phyloP scores from a whole-genome alignment of 1,140 invertebrate species.

The Panagrolaimus sp. region DNA sequence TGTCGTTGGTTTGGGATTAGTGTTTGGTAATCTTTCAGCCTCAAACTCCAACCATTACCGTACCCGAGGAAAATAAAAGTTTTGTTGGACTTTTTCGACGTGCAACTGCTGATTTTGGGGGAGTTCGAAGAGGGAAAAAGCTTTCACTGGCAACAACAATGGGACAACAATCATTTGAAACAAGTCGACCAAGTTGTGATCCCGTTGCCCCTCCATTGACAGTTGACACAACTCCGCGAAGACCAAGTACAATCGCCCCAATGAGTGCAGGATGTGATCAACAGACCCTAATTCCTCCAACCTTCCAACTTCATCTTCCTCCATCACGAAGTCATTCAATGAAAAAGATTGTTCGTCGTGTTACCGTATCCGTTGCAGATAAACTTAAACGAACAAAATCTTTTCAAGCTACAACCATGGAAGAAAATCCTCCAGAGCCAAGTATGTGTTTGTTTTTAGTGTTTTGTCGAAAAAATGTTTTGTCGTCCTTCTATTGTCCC shows the following conservation, averaged over 20 bases:
- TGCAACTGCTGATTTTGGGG: neutral
- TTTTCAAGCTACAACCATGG: neutral
- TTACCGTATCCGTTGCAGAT: neutral
- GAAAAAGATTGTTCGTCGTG: slow-evolving; percentile 7
- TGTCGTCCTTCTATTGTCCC: slow-evolving; percentile 8
- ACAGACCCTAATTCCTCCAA: neutral
- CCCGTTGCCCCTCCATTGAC: too few species aligned
- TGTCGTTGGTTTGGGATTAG: neutral
- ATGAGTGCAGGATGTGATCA: neutral
- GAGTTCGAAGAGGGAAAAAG: neutral
- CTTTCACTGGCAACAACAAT: neutral
- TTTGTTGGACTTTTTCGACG: neutral
- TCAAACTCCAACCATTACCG: slow-evolving; percentile 6
- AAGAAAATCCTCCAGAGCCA: slow-evolving; percentile 6
- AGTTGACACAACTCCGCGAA: neutral
- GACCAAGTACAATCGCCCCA: neutral
- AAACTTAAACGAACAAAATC: slow-evolving; percentile 4
- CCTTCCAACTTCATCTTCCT: neutral
- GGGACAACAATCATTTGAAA: neutral
- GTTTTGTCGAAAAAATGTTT: neutral
- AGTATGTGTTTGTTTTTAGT: neutral
- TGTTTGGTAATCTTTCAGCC: neutral
- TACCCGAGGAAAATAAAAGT: neutral
- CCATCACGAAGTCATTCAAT: neutral
- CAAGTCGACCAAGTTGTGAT: neutral